phyloP scores from a whole-genome alignment of 1,140 invertebrate species.

The Aphaenogaster ashmeadi region DNA sequence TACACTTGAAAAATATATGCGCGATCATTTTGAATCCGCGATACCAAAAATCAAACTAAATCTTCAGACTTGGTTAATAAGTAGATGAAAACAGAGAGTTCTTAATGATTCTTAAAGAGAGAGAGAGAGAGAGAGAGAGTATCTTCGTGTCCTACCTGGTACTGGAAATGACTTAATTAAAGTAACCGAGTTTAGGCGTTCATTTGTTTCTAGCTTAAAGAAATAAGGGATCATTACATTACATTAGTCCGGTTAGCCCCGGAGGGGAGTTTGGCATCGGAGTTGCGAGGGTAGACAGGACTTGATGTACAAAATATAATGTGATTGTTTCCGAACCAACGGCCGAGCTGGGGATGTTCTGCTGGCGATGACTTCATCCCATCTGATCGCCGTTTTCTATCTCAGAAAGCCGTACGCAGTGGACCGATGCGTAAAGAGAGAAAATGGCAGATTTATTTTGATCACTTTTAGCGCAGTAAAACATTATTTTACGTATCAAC shows the following conservation, averaged over 20 bases:
- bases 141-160: background rate
- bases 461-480: conserved; percentile 3
- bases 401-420: conserved; percentile 35
- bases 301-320: conserved; percentile 83
- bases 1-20: background rate
- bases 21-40: background rate
- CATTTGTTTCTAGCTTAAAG: conserved; percentile 77
- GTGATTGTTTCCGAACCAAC: conserved; percentile 87
- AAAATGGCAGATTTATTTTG: conserved; percentile 34
- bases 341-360: conserved; percentile 74
- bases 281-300: conserved; percentile 44
- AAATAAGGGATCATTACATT: conserved; percentile 86
- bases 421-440: conserved; percentile 26
- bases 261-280: conserved; percentile 42
- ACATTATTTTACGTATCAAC: background rate
- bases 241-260: conserved; percentile 69
- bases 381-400: conserved; percentile 78
- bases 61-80: background rate
- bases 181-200: conserved; percentile 45
- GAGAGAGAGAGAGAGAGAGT: background rate
- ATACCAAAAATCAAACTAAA: background rate
- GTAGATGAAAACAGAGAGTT: background rate
- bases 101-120: background rate
- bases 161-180: conserved; percentile 62
- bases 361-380: conserved; percentile 85